Base-by-base conservation (phyloP, 2,888 invertebrate genomes). In the Caenorhabditis sinica region DNA sequence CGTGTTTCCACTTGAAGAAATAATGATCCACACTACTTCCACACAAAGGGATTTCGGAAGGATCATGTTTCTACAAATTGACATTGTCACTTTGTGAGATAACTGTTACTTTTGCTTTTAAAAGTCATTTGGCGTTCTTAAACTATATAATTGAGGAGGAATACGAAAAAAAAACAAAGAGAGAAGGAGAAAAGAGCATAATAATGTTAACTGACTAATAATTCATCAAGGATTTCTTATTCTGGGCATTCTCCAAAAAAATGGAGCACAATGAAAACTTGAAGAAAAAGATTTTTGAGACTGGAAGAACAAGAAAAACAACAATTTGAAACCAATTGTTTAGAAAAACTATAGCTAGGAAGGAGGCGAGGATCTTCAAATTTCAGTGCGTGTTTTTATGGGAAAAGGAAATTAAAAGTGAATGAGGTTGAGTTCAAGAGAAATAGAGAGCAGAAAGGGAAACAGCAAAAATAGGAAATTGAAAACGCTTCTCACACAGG, bases 1-100 rank as follows among this genome's bases (percentile, higher is more conserved):
- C 60, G 15, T 49, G 51, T 73, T 73, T 61, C 61, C 61, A 73
- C 61, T 73, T 61, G 61, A 49, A 60, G 33, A 61, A 72, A 72
- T 58, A 72, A 72, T 45, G 49, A 72, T 60, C 61, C 49, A 33
- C 61, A 61, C 45, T 60, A 73, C 40, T 58, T 60, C 23, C 43
- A 43, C 49, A 28, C 15, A 72, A 45, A 45, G 17, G 17, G 33
- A 60, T 73, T 33, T 72, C 30, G 45, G 40, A 49, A n/a, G 40
- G 69, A 69, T 69, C 69, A 69, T 40, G 56, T 69, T 69, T 69
- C 69, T 40, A 40, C 56, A 69, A 56, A 56, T 20, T 53, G 36
- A 68, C 49, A 66, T 51, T 40, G 36, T 23, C 40, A 63, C 13
- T 23, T 60, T 60, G 5, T 5, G 6, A 33, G 17, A 60, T 17